Base-by-base conservation (phyloP, 2,888 invertebrate genomes). In the Ctenicera cuprea region DNA sequence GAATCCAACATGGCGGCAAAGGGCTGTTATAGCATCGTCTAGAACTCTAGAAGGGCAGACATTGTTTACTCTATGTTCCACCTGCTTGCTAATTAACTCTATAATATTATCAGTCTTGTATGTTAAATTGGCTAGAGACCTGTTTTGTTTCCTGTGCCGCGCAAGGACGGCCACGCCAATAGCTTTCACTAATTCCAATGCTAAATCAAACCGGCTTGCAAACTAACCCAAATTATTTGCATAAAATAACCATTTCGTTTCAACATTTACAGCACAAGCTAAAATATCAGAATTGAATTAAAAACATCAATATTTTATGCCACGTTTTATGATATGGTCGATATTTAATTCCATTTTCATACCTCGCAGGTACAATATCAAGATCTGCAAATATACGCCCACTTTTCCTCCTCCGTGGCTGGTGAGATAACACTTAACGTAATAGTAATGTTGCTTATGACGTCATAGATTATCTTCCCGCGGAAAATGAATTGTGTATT, bases 111-210 rank as follows among this genome's bases (percentile, higher is more conserved):
- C 48, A 48, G 14, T 41, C n/a, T 41, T 38, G 2, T n/a, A 41
- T 5, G 41, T 41, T 41, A 14, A 41, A 41, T 41, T 8, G 33
- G 9, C 1, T 38, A 7, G 9, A 20, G 48, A 48, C 38, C 41
- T 41, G 38, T 41, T 59, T 41, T 59, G 38, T 59, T 59, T 59
- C 59, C 59, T 59, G 59, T 41, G 41, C 38, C 38, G 1, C 38
- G 18, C 54, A 59, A 59, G 59, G 59, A 37, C 59, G 59, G 38
- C 59, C 38, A 59, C 54, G 54, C 54, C 54, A 30, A 22, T 41
- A 20, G 45, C 64, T 64, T 64, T 64, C 64, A 64, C 64, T 64
- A 48, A 48, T 50, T 48, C 48, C 59, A 59, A 54, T 38, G 59
- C 59, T 38, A 38, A 37, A 18, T 18, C 14, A 59, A 50, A 64